phyloP scores from a whole-genome alignment of 2,113 vertebrate genomes.

The Meriones unguiculatus region DNA sequence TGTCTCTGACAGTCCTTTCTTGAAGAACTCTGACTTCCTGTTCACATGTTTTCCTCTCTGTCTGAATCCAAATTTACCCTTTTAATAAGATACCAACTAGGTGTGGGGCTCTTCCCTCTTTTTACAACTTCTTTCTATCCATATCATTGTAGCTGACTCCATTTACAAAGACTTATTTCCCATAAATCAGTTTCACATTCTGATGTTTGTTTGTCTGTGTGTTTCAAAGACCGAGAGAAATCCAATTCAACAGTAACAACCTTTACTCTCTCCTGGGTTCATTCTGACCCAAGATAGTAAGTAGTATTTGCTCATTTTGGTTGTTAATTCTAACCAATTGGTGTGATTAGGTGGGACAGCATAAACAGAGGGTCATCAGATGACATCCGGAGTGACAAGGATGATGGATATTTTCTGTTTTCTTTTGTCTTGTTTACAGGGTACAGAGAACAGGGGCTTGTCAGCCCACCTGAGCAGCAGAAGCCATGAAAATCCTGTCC shows the following conservation, averaged over 20 bases:
- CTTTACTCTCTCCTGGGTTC: slow-evolving; percentile 2
- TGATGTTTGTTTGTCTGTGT: not conserved
- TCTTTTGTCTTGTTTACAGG: not conserved
- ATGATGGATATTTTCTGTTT: not conserved
- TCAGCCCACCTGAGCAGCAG: not conserved
- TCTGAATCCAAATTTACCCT: not conserved
- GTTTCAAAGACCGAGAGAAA: not conserved
- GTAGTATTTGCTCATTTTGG: not conserved
- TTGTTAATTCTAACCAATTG: not conserved
- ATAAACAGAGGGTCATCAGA: not conserved
- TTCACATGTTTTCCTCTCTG: not conserved
- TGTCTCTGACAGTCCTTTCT: not conserved
- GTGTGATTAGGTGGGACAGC: not conserved
- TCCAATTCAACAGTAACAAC: not conserved
- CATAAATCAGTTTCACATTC: not conserved
- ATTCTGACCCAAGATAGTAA: not conserved
- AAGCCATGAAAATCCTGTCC: not conserved
- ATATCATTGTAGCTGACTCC: not conserved
- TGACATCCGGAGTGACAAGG: not conserved
- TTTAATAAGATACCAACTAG: not conserved
- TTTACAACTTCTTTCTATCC: not conserved
- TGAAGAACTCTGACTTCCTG: not conserved
- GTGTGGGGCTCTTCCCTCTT: too few species aligned
- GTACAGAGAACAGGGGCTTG: not conserved
- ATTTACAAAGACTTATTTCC: not conserved